Evolutionary conservation across 2,888 invertebrate genomes (phyloP), one percentile per base, ranked within the genome.

Genomic region (Magallana nippona): DNA sequence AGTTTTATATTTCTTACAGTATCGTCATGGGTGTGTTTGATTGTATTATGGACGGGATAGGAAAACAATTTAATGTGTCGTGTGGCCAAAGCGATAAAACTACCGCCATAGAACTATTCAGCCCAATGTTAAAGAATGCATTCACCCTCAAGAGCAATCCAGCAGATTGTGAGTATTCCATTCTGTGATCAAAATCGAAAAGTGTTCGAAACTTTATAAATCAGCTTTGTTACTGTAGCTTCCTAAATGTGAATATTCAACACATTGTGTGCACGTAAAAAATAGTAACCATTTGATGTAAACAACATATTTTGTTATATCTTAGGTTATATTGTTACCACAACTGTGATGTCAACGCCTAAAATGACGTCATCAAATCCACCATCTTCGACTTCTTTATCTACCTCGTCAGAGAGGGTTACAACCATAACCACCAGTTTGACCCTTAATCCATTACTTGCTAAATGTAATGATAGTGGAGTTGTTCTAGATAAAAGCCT

Each of bases 71-170:
- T 27, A 63, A 63, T 27, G 13, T 22, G 27, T 27, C 63, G 2
- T 63, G 63, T 22, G 27, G 15, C 19, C 10, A 27, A 19, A 63
- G 27, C 27, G 63, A 63, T 27, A 27, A 27, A 63, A 19, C 13
- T 27, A 13, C n/a, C n/a, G 63, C 63, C 13, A 2, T 63, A 10
- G 27, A 63, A 10, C 5, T 63, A 19, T 63, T 63, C 27, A 27
- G 63, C 27, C 63, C 63, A 2, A 63, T 63, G 63, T 63, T 63
- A 13, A 63, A 27, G 27, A 63, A 19, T 63, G 63, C 63, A 27
- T 63, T 63, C 27, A 63, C 11, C 63, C 19, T 63, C 13, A 22
- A 63, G 63, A 27, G 27, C 13, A 27, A 63, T 63, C 63, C 63
- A 19, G 13, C 13, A 22, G 22, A 22, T 13, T 63, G 63, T 63